These are phyloP conservation scores for Tetrax tetrax DNA, from an alignment of 2,113 vertebrate species.

Conservation along the genomic window DNA sequence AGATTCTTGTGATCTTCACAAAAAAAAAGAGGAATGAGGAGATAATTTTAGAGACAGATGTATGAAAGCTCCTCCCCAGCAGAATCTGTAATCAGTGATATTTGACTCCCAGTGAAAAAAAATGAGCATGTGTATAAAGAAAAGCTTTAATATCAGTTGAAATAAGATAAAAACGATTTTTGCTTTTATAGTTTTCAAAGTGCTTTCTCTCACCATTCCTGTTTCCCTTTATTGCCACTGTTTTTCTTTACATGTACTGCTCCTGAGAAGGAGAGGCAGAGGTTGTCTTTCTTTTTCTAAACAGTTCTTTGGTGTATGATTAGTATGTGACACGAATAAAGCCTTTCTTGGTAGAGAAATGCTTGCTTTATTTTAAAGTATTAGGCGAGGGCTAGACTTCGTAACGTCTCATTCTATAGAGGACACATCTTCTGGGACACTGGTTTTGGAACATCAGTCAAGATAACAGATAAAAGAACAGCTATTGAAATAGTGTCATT, in stretches of 20 bases:
- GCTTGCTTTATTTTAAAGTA: background rate
- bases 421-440: conserved; percentile 3
- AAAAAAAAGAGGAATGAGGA: background rate
- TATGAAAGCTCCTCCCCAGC: background rate
- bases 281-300: conserved; percentile 1
- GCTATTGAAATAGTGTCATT: background rate
- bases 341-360: background rate
- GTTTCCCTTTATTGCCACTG: background rate
- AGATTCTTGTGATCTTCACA: background rate
- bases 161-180: conserved; percentile 14
- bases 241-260: background rate
- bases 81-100: background rate
- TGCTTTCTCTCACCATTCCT: background rate
- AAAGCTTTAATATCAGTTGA: background rate
- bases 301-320: conserved; percentile 12
- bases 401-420: background rate
- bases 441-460: conserved; percentile 7
- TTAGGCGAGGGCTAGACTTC: background rate
- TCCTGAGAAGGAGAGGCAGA: background rate
- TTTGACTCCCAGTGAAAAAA: conserved; percentile 11
- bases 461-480: conserved; percentile 15
- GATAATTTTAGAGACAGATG: background rate
- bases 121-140: background rate
- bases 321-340: conserved; percentile 9
- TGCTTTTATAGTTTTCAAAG: conserved; percentile 35